These are phyloP conservation scores for Ptilonorhynchus violaceus DNA, from an alignment of 2,113 vertebrate species.

Conservation along the genomic window DNA sequence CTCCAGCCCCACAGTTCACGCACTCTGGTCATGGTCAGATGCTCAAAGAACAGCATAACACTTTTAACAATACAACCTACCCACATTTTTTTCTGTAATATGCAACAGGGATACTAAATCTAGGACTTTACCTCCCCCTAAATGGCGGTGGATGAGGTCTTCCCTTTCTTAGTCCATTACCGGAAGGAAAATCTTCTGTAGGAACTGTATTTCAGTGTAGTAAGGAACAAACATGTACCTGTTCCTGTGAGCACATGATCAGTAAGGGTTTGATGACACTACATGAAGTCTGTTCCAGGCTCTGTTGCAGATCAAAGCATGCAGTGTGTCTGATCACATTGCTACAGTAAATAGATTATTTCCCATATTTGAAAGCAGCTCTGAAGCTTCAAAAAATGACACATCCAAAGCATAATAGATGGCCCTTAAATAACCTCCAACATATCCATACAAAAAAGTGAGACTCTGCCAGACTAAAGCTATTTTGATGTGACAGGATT, in stretches of 20 bases:
- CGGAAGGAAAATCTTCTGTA: neutral
- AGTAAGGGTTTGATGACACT: neutral
- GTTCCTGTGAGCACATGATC: neutral
- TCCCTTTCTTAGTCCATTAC: neutral
- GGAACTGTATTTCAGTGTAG: fast-evolving
- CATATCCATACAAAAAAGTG: neutral
- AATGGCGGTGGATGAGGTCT: neutral
- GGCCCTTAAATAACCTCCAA: neutral
- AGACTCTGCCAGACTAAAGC: neutral
- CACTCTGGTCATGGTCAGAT: neutral
- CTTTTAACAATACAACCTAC: neutral
- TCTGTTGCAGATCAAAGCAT: neutral
- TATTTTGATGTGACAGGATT: neutral
- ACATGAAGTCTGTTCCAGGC: neutral
- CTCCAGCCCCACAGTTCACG: neutral
- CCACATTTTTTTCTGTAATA: neutral
- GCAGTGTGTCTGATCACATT: neutral
- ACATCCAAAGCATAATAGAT: neutral
- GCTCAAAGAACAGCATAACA: neutral
- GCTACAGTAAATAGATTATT: neutral
- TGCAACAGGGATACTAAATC: neutral
- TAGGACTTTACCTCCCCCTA: neutral
- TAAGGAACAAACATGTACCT: fast-evolving
- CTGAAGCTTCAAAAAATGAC: neutral
- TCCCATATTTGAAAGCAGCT: neutral